Evolutionary conservation across 1,140 invertebrate species (phyloP), one percentile per base, ranked within the genome.

Genomic region (Sinonovacula constricta): DNA sequence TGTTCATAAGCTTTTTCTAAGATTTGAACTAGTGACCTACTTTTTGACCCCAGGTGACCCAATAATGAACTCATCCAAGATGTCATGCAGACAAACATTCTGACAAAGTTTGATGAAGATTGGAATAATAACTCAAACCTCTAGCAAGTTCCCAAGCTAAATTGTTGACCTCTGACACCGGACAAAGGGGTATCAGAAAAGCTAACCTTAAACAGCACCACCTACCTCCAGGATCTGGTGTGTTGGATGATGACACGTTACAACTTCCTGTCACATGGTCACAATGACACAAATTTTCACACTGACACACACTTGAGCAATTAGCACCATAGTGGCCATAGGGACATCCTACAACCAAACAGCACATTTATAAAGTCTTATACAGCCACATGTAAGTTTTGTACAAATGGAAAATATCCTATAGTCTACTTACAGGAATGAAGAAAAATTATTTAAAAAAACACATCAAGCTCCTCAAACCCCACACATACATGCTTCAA

Each of bases 261-360:
- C 75, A 78, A 7, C 18, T 18, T 22, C 75, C 75, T 31, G 30
- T 49, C 14, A 69, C 65, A n/a, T 62, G 66, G 31, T 78, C 53
- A 67, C 75, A 78, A 5, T 36, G 0, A 53, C 75, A 78, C 3
- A n/a, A 36, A 26, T 69, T 66, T 22, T 57, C 45, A 63, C 75
- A 78, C 12, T 49, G 2, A 62, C 75, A 78, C 39, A 31, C n/a
- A 39, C 30, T 57, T 51, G 65, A 60, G 36, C 75, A 78, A 7
- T 51, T n/a, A n/a, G 51, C 36, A 26, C 75, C 75, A 28, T 78
- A 78, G 45, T 15, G 60, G 57, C 75, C 75, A 1, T 56, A 49
- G 15, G 34, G 30, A 53, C 75, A 78, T 22, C 49, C 75, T 78
- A 30, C 4, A 69, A 78, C 14, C 18, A 30, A 18, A 57, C 10